Base-by-base conservation (phyloP, 2,113 vertebrate species). In the Apeltes quadracus region DNA sequence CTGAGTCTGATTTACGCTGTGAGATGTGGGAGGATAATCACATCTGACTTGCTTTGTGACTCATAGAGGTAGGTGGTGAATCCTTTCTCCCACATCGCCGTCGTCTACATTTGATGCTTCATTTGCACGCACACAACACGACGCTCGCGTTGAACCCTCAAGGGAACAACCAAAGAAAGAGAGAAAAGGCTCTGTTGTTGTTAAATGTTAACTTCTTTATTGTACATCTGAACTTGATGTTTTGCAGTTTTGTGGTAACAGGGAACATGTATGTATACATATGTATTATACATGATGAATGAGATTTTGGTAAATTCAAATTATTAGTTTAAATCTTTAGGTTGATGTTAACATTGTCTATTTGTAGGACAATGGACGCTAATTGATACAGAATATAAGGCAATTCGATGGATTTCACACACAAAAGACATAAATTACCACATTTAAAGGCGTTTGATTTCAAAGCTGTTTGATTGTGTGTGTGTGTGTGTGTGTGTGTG, bases 41-140 rank as follows among this genome's bases (percentile, higher is more conserved):
- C 88, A 83, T 88, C 84, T 82, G 86, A 79, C 73, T 82, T 27
- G 70, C 50, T 29, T 85, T 86, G 86, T 77, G 80, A 88, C 84
- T 82, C 69, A 69, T 71, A 65, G 74, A 39, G 43, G 81, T 62
- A 23, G 80, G 68, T 59, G 73, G 44, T 29, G 25, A 15, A 51
- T 78, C 38, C 43, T 57, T 72, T 80, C 72, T 82, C 70, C 22
- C 74, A 83, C 82, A 53, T 70, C 51, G 18, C 61, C 8, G 18
- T 12, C 8, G 18, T 12, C 82, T 83, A 76, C 81, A 75, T 88
- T 84, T 80, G 69, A 80, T 79, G n/a, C 70, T 44, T 82, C 13
- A 88, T 88, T 88, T 89, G 85, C 85, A 92, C 88, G 29, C 59
- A 64, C 27, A 32, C 61, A 84, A 78, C 73, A 72, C 72, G 27